Conservation (phyloP, 2,797 vertebrate genomes). For the Galago senegalensis region DNA sequence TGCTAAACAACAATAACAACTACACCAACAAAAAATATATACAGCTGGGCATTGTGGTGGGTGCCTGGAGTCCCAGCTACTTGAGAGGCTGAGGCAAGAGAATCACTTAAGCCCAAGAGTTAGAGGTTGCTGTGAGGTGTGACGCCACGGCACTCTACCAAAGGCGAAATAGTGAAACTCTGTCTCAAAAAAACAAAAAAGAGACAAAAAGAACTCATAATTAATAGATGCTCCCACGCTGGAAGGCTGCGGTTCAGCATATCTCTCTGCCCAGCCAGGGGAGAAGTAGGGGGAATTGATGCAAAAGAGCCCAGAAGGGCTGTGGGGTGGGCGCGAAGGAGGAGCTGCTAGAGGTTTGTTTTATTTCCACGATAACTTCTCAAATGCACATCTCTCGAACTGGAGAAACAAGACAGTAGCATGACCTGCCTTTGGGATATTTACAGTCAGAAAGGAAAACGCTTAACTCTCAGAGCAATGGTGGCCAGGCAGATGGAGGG, state of each 20-base stretch:
- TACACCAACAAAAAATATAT: too few species aligned
- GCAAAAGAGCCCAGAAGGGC: neutral
- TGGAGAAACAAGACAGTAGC: neutral
- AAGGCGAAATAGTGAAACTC: too few species aligned
- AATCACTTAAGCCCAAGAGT: too few species aligned
- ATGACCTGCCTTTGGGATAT: neutral
- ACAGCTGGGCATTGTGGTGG: too few species aligned
- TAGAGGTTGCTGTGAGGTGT: too few species aligned
- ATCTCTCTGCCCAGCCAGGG: neutral
- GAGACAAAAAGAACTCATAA: neutral
- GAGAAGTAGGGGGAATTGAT: neutral
- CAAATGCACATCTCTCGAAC: neutral
- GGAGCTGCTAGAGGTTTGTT: neutral
- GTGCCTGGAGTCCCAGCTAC: too few species aligned
- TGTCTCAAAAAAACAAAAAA: neutral
- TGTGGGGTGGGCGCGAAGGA: accelerated
- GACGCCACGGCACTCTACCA: too few species aligned
- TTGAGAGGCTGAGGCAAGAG: too few species aligned
- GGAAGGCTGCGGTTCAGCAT: neutral
- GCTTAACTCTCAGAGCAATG: neutral
- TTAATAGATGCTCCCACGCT: neutral
- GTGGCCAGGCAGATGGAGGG: neutral
- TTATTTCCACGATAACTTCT: neutral
- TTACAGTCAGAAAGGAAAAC: neutral
- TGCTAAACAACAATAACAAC: too few species aligned